Evolutionary conservation across 1,140 invertebrate species (phyloP).

Genomic region (Neodiprion pinetum): DNA sequence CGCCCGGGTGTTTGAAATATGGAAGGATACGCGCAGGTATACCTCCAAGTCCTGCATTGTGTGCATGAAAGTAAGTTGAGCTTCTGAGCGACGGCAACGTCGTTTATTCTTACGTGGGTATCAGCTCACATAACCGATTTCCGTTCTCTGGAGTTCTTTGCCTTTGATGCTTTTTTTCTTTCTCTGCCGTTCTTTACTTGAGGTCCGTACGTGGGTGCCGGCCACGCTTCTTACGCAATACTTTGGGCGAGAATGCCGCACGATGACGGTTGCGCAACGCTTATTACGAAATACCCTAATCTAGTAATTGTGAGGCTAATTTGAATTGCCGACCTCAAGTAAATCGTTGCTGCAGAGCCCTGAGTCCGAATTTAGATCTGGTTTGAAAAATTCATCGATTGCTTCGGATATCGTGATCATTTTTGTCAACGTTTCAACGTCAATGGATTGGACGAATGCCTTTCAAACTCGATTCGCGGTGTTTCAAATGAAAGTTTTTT

Average conservation of each 20-base stretch:
- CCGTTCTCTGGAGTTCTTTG: not conserved
- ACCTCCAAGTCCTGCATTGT: not conserved
- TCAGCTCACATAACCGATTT: constrained; percentile 5
- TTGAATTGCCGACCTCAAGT: not conserved
- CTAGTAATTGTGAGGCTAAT: constrained; percentile 7
- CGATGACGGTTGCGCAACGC: not conserved
- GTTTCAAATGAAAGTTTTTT: too few species aligned
- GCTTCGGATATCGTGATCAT: too few species aligned
- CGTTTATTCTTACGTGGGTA: not conserved
- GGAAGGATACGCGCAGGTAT: too few species aligned
- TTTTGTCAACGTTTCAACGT: too few species aligned
- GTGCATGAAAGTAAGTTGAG: not conserved
- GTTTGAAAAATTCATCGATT: too few species aligned
- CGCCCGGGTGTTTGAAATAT: not conserved
- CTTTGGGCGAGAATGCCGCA: not conserved
- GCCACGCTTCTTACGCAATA: not conserved
- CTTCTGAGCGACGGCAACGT: not conserved
- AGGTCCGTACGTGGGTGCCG: not conserved
- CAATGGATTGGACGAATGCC: too few species aligned
- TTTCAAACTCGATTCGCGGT: too few species aligned
- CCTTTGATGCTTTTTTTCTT: not conserved
- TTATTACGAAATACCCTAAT: not conserved
- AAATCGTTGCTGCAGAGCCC: not conserved
- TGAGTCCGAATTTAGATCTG: too few species aligned
- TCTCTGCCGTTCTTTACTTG: not conserved